Conservation (phyloP, 2,113 vertebrate genomes). For the Pontoporia blainvillei region DNA sequence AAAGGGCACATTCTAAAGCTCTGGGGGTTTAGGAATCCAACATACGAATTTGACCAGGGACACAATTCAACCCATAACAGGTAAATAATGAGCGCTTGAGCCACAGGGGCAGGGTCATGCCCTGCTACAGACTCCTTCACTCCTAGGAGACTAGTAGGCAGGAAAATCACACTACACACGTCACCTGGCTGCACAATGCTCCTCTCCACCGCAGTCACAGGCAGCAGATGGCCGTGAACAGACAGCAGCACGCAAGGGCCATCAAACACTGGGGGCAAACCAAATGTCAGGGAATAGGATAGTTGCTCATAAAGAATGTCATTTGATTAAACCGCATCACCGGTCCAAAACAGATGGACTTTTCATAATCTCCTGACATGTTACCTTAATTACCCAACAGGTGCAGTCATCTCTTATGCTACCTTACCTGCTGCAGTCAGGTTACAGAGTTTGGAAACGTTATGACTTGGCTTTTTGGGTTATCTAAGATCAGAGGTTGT, state of each 20-base stretch:
- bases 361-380: background rate
- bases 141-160: background rate
- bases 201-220: background rate
- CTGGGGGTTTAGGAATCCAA: background rate
- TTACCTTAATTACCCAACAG: conserved; percentile 3
- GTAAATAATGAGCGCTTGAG: background rate
- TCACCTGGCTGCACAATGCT: background rate
- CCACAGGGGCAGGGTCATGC: background rate
- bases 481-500: background rate
- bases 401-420: background rate
- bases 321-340: background rate
- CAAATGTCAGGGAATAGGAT: background rate
- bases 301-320: background rate
- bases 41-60: background rate
- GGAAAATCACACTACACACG: no score
- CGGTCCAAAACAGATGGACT: conserved; percentile 33
- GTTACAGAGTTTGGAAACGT: background rate
- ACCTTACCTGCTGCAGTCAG: background rate
- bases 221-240: background rate
- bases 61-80: background rate
- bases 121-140: background rate
- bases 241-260: background rate
- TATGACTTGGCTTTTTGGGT: background rate
- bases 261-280: conserved; percentile 2
- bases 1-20: background rate